These are phyloP conservation scores for Microtus pennsylvanicus DNA, from an alignment of 2,113 vertebrate species.

Conservation along the genomic window DNA sequence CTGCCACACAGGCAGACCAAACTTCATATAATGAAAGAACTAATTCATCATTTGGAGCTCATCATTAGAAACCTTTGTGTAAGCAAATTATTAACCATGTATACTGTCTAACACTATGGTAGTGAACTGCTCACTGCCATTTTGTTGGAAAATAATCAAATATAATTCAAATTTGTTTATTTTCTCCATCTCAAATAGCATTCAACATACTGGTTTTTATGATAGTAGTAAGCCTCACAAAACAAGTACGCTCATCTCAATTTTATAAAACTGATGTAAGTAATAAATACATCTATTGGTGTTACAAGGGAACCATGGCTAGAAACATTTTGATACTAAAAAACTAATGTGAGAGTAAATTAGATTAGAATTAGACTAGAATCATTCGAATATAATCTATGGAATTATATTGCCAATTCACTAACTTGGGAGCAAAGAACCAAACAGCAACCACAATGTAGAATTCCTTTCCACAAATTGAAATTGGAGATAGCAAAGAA, in stretches of 20 bases:
- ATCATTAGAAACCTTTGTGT: slow-evolving; percentile 61
- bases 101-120: slow-evolving; percentile 27
- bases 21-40: slow-evolving; percentile 64
- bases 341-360: not conserved
- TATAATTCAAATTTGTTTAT: not conserved
- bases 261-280: not conserved
- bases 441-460: not conserved
- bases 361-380: not conserved
- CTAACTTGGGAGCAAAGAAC: not conserved
- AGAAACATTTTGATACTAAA: not conserved
- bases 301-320: not conserved
- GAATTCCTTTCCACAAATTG: not conserved
- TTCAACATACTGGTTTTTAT: not conserved
- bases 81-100: slow-evolving; percentile 64
- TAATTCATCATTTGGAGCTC: slow-evolving; percentile 68
- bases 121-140: not conserved
- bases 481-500: not conserved
- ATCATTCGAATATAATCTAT: not conserved
- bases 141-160: slow-evolving; percentile 2
- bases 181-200: slow-evolving; percentile 6
- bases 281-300: not conserved
- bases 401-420: not conserved
- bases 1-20: slow-evolving; percentile 19
- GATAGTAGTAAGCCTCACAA: not conserved
- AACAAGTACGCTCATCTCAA: not conserved